These are phyloP conservation scores for Cyclopterus lumpus DNA, from an alignment of 2,797 vertebrate species.

Conservation along the genomic window DNA sequence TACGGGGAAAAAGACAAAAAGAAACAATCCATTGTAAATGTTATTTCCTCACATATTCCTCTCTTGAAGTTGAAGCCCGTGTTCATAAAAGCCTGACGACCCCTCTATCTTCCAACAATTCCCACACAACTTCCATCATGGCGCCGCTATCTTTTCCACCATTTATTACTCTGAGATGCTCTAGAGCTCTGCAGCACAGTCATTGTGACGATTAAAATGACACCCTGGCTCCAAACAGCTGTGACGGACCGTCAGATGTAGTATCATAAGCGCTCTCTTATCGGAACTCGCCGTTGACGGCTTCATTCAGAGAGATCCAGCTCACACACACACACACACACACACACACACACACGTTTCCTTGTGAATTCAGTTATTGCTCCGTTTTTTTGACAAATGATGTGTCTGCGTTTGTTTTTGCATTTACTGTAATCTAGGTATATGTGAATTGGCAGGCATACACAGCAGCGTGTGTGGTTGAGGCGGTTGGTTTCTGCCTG, in stretches of 20 bases:
- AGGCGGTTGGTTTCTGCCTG: constrained; percentile 11
- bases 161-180: constrained; percentile 73
- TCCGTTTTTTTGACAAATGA: constrained; percentile 57
- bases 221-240: constrained; percentile 50
- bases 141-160: constrained; percentile 45
- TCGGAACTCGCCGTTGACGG: constrained; percentile 49
- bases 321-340: constrained; percentile 14
- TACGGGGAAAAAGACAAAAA: not conserved
- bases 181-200: constrained; percentile 53
- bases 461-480: constrained; percentile 12
- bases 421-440: constrained; percentile 32
- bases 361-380: constrained; percentile 15
- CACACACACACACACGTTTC: constrained; percentile 23
- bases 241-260: constrained; percentile 68
- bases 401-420: constrained; percentile 51
- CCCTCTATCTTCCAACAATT: constrained; percentile 34
- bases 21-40: constrained; percentile 30
- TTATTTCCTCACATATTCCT: constrained; percentile 48
- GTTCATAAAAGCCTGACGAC: constrained; percentile 56
- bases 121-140: constrained; percentile 52
- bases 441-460: constrained; percentile 22
- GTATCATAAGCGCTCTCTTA: constrained; percentile 65
- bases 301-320: constrained; percentile 40
- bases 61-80: constrained; percentile 39
- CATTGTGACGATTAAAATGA: constrained; percentile 71